phyloP scores from a whole-genome alignment of 2,888 invertebrate species.

The Machimus rusticus region DNA sequence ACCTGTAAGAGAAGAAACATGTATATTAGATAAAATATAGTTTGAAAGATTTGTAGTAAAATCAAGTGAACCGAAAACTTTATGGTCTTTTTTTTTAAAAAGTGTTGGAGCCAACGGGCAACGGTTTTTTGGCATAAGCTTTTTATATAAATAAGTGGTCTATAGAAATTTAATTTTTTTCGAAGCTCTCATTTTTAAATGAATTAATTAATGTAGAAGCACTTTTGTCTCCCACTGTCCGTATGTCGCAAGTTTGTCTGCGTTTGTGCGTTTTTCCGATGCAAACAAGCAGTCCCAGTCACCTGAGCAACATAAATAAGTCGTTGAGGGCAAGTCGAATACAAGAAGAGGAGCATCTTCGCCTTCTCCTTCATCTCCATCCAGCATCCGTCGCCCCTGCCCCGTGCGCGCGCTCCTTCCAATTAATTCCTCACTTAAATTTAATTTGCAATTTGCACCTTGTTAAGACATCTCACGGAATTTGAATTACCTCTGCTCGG shows the following conservation, averaged over 20 bases:
- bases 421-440: slow-evolving; percentile 39
- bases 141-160: too few species aligned
- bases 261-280: neutral
- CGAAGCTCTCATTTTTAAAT: too few species aligned
- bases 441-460: slow-evolving; percentile 42
- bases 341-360: neutral
- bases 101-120: too few species aligned
- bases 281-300: neutral
- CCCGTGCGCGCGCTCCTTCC: neutral
- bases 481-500: slow-evolving; percentile 30
- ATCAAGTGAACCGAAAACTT: neutral
- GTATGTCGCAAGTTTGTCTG: neutral
- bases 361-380: neutral
- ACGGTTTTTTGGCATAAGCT: too few species aligned
- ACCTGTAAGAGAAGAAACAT: neutral
- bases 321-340: neutral
- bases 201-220: neutral
- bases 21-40: neutral
- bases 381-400: neutral
- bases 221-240: neutral
- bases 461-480: slow-evolving; percentile 35
- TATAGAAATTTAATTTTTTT: too few species aligned
- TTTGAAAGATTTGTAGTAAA: neutral
- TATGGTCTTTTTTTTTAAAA: neutral
- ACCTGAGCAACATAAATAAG: neutral